phyloP scores from a whole-genome alignment of 2,888 invertebrate genomes.

The Diplolepis rosae region DNA sequence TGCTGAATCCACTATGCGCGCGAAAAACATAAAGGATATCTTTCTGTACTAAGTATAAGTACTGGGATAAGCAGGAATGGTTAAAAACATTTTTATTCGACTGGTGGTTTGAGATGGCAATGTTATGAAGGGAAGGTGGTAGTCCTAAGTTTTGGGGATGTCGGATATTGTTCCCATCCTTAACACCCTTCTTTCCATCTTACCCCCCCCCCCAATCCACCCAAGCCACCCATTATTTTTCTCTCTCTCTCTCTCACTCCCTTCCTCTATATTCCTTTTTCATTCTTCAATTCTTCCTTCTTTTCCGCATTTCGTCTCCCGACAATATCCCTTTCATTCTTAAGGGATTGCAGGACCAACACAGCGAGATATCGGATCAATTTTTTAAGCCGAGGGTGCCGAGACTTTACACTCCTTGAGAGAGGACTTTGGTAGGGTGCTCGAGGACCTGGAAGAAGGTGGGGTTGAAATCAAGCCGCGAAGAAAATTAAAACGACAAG shows the following conservation, averaged over 20 bases:
- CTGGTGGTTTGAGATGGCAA: constrained; percentile 45
- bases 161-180: constrained; percentile 60
- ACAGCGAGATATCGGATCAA: constrained; percentile 74
- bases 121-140: constrained; percentile 35
- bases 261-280: constrained; percentile 38
- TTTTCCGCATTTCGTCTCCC: constrained; percentile 61
- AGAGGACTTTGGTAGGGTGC: constrained; percentile 56
- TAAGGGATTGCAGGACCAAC: constrained; percentile 69
- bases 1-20: not conserved
- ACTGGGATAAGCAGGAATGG: constrained; percentile 59
- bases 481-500: constrained; percentile 73
- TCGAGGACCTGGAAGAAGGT: constrained; percentile 44
- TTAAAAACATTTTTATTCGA: constrained; percentile 67
- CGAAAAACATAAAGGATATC: not conserved
- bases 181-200: constrained; percentile 39
- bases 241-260: constrained; percentile 34
- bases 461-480: constrained; percentile 71
- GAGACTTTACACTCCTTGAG: constrained; percentile 72
- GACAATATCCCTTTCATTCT: constrained; percentile 71
- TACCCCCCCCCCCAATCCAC: constrained; percentile 26
- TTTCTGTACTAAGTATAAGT: constrained; percentile 66
- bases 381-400: constrained; percentile 73
- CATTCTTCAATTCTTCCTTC: constrained; percentile 42
- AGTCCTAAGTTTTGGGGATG: constrained; percentile 56
- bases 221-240: too few relatives aligned